Conservation (phyloP, 35 echinoderm and acorn worm genomes). For the Holothuria glaberrima region DNA sequence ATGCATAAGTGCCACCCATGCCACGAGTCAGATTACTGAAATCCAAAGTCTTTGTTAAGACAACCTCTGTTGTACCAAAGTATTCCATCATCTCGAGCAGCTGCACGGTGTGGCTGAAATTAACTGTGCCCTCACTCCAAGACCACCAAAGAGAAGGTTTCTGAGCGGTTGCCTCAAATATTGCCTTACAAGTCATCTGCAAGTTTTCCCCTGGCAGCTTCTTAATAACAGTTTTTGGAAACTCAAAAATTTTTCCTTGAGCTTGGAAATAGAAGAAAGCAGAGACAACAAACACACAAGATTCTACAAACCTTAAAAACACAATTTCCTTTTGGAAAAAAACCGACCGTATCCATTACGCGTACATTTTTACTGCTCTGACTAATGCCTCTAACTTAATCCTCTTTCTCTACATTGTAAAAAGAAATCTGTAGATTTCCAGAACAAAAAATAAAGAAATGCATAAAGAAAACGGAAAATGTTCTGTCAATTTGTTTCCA, state of each 20-base stretch:
- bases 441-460: too few relatives aligned
- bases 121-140: background rate
- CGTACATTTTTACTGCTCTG: too few relatives aligned
- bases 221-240: background rate
- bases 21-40: background rate
- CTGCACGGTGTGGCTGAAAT: background rate
- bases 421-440: too few relatives aligned
- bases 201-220: background rate
- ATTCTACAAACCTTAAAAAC: too few relatives aligned
- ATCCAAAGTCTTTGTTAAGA: background rate
- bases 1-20: background rate
- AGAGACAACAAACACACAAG: too few relatives aligned
- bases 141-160: background rate
- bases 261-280: background rate
- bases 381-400: too few relatives aligned
- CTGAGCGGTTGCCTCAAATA: background rate
- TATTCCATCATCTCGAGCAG: background rate
- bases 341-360: too few relatives aligned
- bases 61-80: background rate
- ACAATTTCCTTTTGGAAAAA: too few relatives aligned
- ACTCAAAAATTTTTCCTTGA: conserved; percentile 3
- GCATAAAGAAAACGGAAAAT: too few relatives aligned
- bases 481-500: too few relatives aligned
- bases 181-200: background rate
- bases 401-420: too few relatives aligned